Evolutionary conservation across 2,888 invertebrate species (phyloP).

Genomic region (Minunthozetes semirufus): DNA sequence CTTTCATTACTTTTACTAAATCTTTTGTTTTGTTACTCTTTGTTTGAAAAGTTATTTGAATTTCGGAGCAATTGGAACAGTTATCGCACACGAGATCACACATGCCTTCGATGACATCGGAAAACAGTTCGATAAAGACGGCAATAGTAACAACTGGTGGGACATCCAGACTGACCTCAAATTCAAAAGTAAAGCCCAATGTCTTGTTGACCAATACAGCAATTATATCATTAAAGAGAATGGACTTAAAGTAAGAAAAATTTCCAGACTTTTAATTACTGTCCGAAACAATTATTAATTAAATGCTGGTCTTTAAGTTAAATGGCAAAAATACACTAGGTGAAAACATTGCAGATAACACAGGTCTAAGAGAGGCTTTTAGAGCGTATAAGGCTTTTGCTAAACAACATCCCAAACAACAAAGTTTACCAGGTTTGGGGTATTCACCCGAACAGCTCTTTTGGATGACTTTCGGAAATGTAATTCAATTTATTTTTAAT

Average conservation of each 20-base stretch:
- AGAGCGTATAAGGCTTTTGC: slow-evolving; percentile 47
- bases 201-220: slow-evolving; percentile 42
- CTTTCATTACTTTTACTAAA: too few relatives aligned
- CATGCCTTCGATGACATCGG: slow-evolving; percentile 55
- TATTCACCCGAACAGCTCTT: slow-evolving; percentile 60
- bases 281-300: background rate
- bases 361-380: slow-evolving; percentile 84
- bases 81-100: slow-evolving; percentile 86
- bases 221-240: slow-evolving; percentile 55
- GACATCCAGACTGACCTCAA: slow-evolving; percentile 53
- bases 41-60: slow-evolving; percentile 43
- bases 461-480: slow-evolving; percentile 76
- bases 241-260: slow-evolving; percentile 58
- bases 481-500: background rate
- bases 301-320: too few relatives aligned
- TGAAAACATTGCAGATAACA: slow-evolving; percentile 92
- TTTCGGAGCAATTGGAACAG: slow-evolving; percentile 65
- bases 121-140: slow-evolving; percentile 41
- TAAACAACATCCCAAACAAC: slow-evolving; percentile 26
- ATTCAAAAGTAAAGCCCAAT: slow-evolving; percentile 38
- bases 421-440: slow-evolving; percentile 39
- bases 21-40: too few relatives aligned
- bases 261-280: too few relatives aligned
- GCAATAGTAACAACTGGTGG: slow-evolving; percentile 43
- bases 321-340: slow-evolving; percentile 87